Evolutionary conservation across 2,797 vertebrate species (phyloP).

Genomic region (Galagoides demidoff): DNA sequence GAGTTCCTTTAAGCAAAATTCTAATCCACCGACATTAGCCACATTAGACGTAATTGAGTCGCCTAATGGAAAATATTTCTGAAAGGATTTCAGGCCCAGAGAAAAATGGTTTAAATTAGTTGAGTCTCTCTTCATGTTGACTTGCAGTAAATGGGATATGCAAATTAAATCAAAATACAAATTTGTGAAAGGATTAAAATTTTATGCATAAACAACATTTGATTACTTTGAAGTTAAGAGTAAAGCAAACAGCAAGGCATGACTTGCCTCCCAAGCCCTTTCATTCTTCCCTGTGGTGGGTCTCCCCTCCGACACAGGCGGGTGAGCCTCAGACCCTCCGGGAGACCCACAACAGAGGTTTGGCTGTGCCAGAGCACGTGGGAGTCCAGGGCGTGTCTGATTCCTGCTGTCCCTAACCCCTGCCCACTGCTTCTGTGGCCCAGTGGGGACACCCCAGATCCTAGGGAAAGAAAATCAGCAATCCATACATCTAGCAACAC

Average conservation of each 20-base stretch:
- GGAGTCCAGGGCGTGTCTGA: rapidly evolving
- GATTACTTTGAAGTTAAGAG: conserved; percentile 85
- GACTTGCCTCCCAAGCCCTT: conserved; percentile 77
- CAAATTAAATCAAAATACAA: conserved; percentile 87
- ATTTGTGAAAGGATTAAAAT: conserved; percentile 87
- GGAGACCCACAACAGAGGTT: background rate
- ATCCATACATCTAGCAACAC: background rate
- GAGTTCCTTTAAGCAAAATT: conserved; percentile 84
- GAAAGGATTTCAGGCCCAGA: conserved; percentile 81
- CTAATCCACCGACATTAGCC: conserved; percentile 81
- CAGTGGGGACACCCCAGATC: background rate
- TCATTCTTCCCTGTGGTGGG: conserved; percentile 55
- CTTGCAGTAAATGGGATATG: conserved; percentile 86
- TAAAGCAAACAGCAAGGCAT: conserved; percentile 69
- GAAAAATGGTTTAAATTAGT: conserved; percentile 86
- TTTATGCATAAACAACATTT: conserved; percentile 86
- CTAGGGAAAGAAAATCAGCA: background rate
- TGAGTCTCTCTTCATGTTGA: conserved; percentile 80
- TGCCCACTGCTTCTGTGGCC: background rate
- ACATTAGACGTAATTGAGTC: conserved; percentile 86
- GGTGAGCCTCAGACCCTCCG: rapidly evolving
- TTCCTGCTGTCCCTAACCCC: background rate
- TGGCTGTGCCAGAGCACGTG: rapidly evolving
- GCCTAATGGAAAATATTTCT: conserved; percentile 85
- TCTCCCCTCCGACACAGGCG: conserved; percentile 10